A percentile compares a stretch with the other conserved stretches of the same genome.
phyloP scores from a whole-genome alignment of 2,113 vertebrate genomes.

The Semnornis frantzii region DNA sequence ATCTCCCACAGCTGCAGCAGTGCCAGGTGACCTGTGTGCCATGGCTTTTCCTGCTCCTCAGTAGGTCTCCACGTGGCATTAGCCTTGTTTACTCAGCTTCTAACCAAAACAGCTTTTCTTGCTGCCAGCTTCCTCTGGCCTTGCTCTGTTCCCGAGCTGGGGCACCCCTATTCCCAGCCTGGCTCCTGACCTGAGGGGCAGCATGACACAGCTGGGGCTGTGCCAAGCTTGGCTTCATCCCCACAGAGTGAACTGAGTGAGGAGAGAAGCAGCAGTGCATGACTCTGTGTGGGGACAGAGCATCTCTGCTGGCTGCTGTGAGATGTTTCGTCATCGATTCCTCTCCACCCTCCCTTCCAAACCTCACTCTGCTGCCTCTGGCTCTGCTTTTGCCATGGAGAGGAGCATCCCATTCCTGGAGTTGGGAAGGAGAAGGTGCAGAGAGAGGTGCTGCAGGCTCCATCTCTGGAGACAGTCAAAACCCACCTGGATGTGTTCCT shows the following conservation, averaged over 20 bases:
- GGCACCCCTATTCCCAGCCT: not conserved
- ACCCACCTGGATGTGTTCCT: too few relatives aligned
- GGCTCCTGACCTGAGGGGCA: not conserved
- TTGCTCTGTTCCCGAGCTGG: not conserved
- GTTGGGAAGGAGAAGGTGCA: not conserved
- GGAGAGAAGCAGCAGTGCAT: not conserved
- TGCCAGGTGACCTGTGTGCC: not conserved
- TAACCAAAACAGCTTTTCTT: rapidly evolving
- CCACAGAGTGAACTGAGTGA: not conserved
- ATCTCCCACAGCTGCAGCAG: rapidly evolving
- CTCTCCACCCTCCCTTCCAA: not conserved
- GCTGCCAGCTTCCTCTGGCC: not conserved
- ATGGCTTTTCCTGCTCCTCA: not conserved
- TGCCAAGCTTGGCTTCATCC: not conserved
- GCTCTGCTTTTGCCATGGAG: not conserved
- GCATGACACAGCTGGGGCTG: not conserved
- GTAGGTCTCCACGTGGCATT: not conserved
- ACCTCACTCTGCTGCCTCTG: not conserved
- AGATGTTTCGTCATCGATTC: not conserved
- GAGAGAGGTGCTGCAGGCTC: not conserved
- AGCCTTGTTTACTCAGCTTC: constrained; percentile 12
- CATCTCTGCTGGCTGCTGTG: not conserved
- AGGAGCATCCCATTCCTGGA: not conserved
- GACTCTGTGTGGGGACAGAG: not conserved
- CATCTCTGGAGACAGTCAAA: too few relatives aligned